Percentiles rank a stretch among this genome's conserved stretches.
Conservation (phyloP, 2,888 invertebrate species). For the Clitarchus hookeri region DNA sequence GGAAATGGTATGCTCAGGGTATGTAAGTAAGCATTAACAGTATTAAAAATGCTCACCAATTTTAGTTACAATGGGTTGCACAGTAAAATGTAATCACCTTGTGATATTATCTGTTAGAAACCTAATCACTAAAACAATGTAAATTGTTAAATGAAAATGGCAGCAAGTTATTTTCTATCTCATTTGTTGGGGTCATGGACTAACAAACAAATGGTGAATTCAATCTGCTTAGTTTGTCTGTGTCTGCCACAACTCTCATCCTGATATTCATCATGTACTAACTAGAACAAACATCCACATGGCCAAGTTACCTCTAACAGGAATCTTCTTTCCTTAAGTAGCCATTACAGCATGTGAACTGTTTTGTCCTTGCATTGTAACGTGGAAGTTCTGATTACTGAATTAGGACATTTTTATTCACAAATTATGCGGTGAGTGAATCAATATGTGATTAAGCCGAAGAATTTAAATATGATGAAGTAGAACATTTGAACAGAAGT, state of each 20-base stretch:
- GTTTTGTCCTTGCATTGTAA: background rate
- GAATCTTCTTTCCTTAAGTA: slow-evolving; percentile 35
- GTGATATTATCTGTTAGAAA: background rate
- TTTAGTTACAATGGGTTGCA: slow-evolving; percentile 24
- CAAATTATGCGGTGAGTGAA: no score
- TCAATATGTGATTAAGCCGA: no score
- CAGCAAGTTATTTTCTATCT: background rate
- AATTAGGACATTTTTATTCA: no score
- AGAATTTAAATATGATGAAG: no score
- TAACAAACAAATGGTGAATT: background rate
- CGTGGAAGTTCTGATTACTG: no score
- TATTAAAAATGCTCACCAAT: background rate
- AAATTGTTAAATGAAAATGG: background rate
- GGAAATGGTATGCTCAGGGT: background rate
- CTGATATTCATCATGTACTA: background rate
- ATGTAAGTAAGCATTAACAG: background rate
- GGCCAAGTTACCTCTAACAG: slow-evolving; percentile 54
- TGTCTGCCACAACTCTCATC: background rate
- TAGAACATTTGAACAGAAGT: no score
- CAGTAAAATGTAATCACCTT: slow-evolving; percentile 24
- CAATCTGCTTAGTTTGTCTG: background rate
- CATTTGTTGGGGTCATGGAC: slow-evolving; percentile 14
- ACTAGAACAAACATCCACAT: slow-evolving; percentile 30
- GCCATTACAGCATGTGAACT: background rate
- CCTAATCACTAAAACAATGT: slow-evolving; percentile 21